A percentile compares a stretch with the other conserved stretches of the same genome.
Conservation (phyloP, 2,888 invertebrate species). For the Ariolimax columbianus region DNA sequence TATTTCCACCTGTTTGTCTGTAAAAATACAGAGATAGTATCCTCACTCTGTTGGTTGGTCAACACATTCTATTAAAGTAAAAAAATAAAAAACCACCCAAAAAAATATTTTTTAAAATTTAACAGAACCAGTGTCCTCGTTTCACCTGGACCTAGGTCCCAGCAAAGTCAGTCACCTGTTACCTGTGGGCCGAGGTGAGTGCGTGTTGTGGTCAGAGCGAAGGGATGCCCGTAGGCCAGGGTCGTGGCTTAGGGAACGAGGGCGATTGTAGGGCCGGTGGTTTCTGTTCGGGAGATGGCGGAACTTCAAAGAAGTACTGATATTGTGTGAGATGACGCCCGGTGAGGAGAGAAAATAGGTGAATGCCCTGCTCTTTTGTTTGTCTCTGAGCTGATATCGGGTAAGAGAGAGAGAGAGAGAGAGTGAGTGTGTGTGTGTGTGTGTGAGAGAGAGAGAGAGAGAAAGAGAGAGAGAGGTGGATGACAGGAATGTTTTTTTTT, state of each 20-base stretch:
- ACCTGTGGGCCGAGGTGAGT: not conserved
- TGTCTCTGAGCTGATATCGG: not conserved
- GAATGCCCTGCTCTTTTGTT: conserved; percentile 16
- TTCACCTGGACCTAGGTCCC: not conserved
- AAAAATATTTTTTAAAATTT: too few relatives aligned
- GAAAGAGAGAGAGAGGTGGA: not conserved
- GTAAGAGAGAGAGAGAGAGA: not conserved
- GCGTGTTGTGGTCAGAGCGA: not conserved
- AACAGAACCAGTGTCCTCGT: not conserved
- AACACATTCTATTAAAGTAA: too few relatives aligned
- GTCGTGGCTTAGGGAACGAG: not conserved
- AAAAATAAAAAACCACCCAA: too few relatives aligned
- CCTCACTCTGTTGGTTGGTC: too few relatives aligned
- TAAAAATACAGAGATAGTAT: too few relatives aligned
- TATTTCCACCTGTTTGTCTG: too few relatives aligned
- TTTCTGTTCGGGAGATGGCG: not conserved
- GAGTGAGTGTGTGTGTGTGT: too few relatives aligned
- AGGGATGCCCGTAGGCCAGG: not conserved
- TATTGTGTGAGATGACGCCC: not conserved
- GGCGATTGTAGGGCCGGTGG: not conserved
- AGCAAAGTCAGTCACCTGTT: conserved; percentile 12
- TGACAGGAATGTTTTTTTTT: too few relatives aligned
- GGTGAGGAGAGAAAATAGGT: not conserved
- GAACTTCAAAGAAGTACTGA: not conserved
- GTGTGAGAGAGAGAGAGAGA: too few relatives aligned